Evolutionary conservation across 2,888 invertebrate genomes (phyloP).

Genomic region (Volucella inflata): DNA sequence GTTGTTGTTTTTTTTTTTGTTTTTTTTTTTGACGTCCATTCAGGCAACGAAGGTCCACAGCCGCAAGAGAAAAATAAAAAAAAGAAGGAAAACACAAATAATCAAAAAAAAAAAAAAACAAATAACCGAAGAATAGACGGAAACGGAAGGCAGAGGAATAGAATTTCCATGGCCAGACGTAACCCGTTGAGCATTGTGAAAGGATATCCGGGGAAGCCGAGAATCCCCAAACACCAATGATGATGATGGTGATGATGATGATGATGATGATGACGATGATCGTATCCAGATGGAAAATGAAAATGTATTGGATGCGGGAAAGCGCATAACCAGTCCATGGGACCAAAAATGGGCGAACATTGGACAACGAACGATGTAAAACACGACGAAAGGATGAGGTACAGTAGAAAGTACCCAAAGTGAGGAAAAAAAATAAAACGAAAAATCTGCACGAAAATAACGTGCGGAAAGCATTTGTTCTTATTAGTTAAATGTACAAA

Average conservation of each 20-base stretch:
- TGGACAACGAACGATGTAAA: slow-evolving; percentile 7
- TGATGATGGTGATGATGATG: slow-evolving; percentile 12
- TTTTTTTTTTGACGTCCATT: slow-evolving; percentile 55
- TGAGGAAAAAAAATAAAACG: slow-evolving; percentile 10
- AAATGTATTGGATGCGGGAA: slow-evolving; percentile 61
- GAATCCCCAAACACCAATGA: slow-evolving; percentile 50
- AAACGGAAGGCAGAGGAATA: slow-evolving; percentile 63
- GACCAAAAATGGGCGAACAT: slow-evolving; percentile 45
- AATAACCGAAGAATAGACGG: slow-evolving; percentile 52
- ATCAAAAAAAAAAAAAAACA: slow-evolving; percentile 74
- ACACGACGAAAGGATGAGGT: slow-evolving; percentile 20
- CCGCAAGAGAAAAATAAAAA: slow-evolving; percentile 54
- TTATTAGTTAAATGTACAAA: slow-evolving; percentile 60
- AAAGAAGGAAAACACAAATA: slow-evolving; percentile 74
- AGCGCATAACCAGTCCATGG: slow-evolving; percentile 46
- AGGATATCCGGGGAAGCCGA: slow-evolving; percentile 19
- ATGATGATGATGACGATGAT: slow-evolving; percentile 56
- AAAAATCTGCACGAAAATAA: slow-evolving; percentile 52
- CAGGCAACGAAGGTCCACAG: slow-evolving; percentile 17
- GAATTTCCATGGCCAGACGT: slow-evolving; percentile 64
- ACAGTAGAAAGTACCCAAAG: slow-evolving; percentile 16
- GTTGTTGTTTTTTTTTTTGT: slow-evolving; percentile 70
- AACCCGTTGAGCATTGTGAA: slow-evolving; percentile 61
- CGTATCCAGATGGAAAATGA: slow-evolving; percentile 68
- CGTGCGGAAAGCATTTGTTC: slow-evolving; percentile 71